A percentile compares a stretch with the other conserved stretches of the same genome.
Evolutionary conservation across 2,797 vertebrate genomes (phyloP).

Genomic region (Notamacropus eugenii): DNA sequence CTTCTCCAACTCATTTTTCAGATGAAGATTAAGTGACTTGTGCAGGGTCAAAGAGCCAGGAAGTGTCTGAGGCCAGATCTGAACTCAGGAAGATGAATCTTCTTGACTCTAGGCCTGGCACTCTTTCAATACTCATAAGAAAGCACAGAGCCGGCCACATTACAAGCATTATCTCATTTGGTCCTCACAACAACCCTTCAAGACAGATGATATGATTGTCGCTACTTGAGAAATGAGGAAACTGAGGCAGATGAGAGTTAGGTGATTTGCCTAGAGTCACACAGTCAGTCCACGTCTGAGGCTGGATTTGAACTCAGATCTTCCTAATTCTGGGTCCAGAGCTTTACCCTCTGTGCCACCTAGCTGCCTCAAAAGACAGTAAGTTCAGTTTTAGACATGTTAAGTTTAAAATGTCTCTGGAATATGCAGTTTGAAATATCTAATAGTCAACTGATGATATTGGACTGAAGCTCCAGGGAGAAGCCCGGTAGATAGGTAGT

Average conservation of each 20-base stretch:
- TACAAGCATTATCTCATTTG: not conserved
- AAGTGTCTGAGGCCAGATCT: no score
- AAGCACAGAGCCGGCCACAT: not conserved
- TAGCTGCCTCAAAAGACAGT: not conserved
- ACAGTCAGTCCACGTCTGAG: not conserved
- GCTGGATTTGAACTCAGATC: not conserved
- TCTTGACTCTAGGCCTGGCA: no score
- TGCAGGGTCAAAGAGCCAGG: no score
- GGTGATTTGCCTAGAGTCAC: not conserved
- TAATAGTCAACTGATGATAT: not conserved
- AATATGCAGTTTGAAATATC: not conserved
- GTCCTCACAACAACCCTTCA: not conserved
- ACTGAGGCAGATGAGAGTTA: not conserved
- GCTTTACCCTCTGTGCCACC: not conserved
- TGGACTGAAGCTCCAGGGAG: not conserved
- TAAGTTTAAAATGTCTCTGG: not conserved
- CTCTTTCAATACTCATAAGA: not conserved
- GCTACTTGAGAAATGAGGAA: not conserved
- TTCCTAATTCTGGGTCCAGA: not conserved
- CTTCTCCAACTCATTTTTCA: no score
- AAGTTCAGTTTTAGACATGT: not conserved
- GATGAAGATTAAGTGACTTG: no score
- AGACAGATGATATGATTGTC: not conserved
- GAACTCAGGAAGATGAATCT: no score
- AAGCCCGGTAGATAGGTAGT: not conserved